Evolutionary conservation across 2,888 invertebrate species (phyloP).

Genomic region (Apodemia zela): DNA sequence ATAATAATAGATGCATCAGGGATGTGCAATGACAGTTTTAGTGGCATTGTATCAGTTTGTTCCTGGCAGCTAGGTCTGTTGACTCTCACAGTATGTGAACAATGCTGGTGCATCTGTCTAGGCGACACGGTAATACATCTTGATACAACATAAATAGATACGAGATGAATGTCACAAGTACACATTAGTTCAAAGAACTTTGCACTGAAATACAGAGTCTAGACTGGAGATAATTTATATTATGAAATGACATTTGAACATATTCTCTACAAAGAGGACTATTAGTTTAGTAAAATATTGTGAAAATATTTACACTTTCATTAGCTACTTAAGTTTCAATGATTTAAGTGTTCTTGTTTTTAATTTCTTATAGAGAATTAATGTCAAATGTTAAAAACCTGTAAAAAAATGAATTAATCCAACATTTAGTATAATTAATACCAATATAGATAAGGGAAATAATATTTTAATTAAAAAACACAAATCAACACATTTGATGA

Average conservation of each 20-base stretch:
- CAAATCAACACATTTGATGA: constrained; percentile 74
- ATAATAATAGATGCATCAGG: constrained; percentile 55
- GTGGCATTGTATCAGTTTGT: constrained; percentile 49
- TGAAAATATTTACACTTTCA: background rate
- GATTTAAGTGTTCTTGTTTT: background rate
- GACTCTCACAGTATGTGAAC: constrained; percentile 71
- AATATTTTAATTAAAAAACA: constrained; percentile 66
- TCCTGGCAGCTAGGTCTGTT: constrained; percentile 63
- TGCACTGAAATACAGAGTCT: constrained; percentile 30
- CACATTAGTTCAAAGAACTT: constrained; percentile 54
- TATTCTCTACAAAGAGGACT: constrained; percentile 10
- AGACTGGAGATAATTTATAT: constrained; percentile 3
- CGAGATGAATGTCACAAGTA: constrained; percentile 43
- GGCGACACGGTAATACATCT: constrained; percentile 44
- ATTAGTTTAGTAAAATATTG: background rate
- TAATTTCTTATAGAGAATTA: background rate
- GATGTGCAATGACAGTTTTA: constrained; percentile 63
- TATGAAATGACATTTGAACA: constrained; percentile 23
- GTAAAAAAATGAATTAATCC: background rate
- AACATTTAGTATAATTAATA: background rate
- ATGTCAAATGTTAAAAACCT: background rate
- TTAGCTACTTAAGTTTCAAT: background rate
- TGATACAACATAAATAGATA: constrained; percentile 58
- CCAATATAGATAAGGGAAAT: constrained; percentile 37
- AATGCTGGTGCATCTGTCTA: constrained; percentile 54